These are phyloP conservation scores for Trachelus tabidus DNA, from an alignment of 2,888 invertebrate genomes.

Conservation along the genomic window DNA sequence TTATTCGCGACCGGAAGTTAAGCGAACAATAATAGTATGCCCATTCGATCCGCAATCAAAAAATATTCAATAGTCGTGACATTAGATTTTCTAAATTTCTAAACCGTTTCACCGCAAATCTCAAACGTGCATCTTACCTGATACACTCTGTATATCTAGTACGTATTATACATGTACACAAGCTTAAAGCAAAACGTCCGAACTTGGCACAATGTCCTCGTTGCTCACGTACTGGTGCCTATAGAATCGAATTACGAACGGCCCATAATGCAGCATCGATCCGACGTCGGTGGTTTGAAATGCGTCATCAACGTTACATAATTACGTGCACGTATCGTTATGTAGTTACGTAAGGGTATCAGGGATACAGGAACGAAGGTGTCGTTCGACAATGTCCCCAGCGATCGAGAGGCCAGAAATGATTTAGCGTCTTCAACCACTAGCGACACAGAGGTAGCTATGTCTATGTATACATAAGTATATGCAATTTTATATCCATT, in stretches of 20 bases:
- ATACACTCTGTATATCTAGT: background rate
- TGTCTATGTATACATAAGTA: background rate
- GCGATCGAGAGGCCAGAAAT: background rate
- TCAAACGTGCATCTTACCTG: too few relatives aligned
- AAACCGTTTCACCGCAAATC: too few relatives aligned
- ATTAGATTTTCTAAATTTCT: too few relatives aligned
- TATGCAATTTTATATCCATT: background rate
- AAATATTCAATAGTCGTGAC: too few relatives aligned
- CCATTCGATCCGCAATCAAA: too few relatives aligned
- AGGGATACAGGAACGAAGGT: background rate
- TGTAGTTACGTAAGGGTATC: constrained; percentile 24
- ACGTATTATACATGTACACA: background rate
- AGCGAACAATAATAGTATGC: too few relatives aligned
- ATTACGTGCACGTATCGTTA: constrained; percentile 30
- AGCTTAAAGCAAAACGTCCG: background rate
- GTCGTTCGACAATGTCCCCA: background rate
- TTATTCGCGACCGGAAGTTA: too few relatives aligned
- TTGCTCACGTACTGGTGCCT: background rate
- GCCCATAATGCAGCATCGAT: constrained; percentile 25
- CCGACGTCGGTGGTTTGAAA: constrained; percentile 31
- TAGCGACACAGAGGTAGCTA: background rate
- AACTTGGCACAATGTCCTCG: background rate
- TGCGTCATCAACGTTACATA: constrained; percentile 27
- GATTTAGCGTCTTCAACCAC: background rate
- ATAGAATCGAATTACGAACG: background rate